A percentile compares a stretch with the other conserved stretches of the same genome.
phyloP scores from a whole-genome alignment of 2,888 invertebrate genomes.

The Calliopum simillimum region DNA sequence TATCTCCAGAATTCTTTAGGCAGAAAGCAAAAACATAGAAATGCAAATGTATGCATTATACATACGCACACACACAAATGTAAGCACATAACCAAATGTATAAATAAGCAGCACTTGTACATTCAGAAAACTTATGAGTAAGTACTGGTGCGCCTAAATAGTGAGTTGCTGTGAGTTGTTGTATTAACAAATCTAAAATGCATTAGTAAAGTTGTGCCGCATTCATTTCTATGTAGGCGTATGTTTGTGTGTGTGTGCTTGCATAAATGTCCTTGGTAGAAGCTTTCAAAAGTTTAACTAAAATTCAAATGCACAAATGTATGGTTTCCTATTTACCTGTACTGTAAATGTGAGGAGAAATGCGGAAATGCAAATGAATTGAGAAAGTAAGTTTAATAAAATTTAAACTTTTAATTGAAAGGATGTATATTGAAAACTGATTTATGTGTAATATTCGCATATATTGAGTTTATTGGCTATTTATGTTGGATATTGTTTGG shows the following conservation, averaged over 20 bases:
- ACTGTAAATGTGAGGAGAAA: no score
- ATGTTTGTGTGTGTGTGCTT: background rate
- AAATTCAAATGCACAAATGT: constrained; percentile 16
- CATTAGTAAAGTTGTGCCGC: constrained; percentile 23
- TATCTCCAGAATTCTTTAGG: background rate
- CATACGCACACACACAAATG: background rate
- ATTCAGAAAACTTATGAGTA: background rate
- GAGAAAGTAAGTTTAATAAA: no score
- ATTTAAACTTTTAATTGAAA: no score
- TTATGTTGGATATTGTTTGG: no score
- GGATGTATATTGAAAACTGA: no score
- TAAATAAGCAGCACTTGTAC: background rate
- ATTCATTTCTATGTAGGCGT: background rate
- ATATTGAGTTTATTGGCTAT: no score
- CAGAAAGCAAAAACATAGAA: background rate
- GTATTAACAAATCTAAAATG: constrained; percentile 17
- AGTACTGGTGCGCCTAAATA: no score
- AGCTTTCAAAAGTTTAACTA: constrained; percentile 8
- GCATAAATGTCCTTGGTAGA: constrained; percentile 15
- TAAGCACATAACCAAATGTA: background rate
- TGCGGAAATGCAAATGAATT: no score
- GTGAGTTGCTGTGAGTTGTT: background rate
- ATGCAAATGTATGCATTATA: background rate
- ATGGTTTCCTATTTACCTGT: no score
- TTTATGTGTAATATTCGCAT: no score